These are phyloP conservation scores for Irena cyanogastra DNA, from an alignment of 2,113 vertebrate genomes.

Conservation along the genomic window DNA sequence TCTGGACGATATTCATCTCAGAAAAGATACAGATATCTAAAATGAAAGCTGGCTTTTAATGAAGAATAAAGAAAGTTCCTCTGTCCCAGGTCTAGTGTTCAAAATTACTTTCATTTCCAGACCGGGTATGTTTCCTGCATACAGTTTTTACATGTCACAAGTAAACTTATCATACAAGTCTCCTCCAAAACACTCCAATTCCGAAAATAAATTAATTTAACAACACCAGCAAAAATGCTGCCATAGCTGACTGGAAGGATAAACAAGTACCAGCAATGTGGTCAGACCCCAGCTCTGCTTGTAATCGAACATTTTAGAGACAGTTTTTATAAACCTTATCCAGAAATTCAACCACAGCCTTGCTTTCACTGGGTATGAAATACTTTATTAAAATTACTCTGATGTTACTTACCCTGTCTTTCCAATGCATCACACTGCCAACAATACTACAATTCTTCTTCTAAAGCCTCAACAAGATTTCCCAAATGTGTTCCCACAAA, in stretches of 20 bases:
- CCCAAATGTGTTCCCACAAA: neutral
- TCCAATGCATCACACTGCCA: neutral
- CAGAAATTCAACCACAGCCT: neutral
- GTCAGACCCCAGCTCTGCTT: neutral
- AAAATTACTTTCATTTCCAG: neutral
- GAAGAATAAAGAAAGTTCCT: neutral
- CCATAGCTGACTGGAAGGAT: rapidly evolving
- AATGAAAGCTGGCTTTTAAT: neutral
- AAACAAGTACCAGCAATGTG: neutral
- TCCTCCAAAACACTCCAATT: neutral
- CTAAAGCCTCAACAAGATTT: neutral
- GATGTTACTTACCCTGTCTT: neutral
- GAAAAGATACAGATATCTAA: neutral
- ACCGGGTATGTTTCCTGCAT: neutral
- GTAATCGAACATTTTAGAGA: neutral
- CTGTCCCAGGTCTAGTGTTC: neutral
- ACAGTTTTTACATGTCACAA: neutral
- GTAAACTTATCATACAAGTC: neutral
- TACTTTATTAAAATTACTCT: neutral
- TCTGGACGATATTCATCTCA: neutral
- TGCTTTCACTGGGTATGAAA: neutral
- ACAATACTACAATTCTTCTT: neutral
- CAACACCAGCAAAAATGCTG: neutral
- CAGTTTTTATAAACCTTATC: neutral
- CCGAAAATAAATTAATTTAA: neutral